Percentiles rank a stretch among this genome's conserved stretches.
These are phyloP conservation scores for Pegoplata infirma DNA, from an alignment of 2,888 invertebrate species.

Conservation along the genomic window DNA sequence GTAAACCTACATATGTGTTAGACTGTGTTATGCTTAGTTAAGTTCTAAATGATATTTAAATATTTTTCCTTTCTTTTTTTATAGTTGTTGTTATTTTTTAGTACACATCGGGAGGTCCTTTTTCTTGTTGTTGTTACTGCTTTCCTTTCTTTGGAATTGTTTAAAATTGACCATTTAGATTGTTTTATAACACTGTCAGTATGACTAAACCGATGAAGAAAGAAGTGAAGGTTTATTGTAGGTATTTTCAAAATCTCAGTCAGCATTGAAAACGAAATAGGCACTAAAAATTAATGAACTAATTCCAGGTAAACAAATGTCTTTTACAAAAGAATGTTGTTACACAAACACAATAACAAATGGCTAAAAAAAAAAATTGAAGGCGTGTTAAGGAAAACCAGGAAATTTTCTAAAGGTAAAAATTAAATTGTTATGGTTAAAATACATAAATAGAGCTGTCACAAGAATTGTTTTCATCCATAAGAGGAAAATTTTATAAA, in stretches of 20 bases:
- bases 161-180: conserved; percentile 13
- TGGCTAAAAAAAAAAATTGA: conserved; percentile 4
- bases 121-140: conserved; percentile 1
- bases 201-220: conserved; percentile 22
- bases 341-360: neutral
- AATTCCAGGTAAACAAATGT: conserved; percentile 21
- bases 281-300: conserved; percentile 12
- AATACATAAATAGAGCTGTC: conserved; percentile 54
- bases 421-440: conserved; percentile 45
- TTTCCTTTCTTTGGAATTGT: conserved; percentile 13
- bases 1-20: neutral
- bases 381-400: conserved; percentile 42
- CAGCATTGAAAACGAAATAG: neutral
- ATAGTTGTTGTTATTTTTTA: neutral
- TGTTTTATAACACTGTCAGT: conserved; percentile 7
- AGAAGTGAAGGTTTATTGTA: neutral
- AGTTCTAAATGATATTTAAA: conserved; percentile 43
- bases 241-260: neutral
- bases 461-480: neutral
- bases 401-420: conserved; percentile 19
- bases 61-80: conserved; percentile 12
- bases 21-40: conserved; percentile 37
- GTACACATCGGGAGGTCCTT: neutral
- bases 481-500: neutral
- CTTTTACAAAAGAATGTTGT: neutral